Conservation (phyloP, 2,113 vertebrate genomes). For the Cheirogaleus medius region DNA sequence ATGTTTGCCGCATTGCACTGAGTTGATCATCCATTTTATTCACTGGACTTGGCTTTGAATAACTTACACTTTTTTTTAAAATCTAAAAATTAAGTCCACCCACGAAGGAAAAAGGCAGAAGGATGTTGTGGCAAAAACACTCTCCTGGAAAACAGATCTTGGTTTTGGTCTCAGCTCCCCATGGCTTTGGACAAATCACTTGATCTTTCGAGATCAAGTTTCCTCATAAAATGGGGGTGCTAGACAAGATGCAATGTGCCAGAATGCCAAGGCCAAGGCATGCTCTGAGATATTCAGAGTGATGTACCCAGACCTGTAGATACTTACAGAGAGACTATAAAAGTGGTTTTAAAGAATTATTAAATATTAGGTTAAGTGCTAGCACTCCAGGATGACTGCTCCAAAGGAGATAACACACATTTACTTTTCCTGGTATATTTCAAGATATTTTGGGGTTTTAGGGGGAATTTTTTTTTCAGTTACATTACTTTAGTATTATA, state of each 20-base stretch:
- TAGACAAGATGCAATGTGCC: background rate
- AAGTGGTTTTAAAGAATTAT: background rate
- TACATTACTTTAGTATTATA: background rate
- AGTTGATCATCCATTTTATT: conserved; percentile 9
- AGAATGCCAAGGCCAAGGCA: background rate
- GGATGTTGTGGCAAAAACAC: background rate
- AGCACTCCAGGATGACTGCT: background rate
- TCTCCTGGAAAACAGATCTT: conserved; percentile 31
- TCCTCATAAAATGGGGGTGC: background rate
- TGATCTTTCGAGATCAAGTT: background rate
- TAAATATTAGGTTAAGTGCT: background rate
- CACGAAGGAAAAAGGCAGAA: conserved; percentile 41
- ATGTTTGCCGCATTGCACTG: background rate
- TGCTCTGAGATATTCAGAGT: background rate
- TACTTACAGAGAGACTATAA: background rate
- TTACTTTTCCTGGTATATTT: background rate
- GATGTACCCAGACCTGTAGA: background rate
- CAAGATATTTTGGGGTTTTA: background rate
- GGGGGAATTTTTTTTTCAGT: background rate
- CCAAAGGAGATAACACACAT: background rate
- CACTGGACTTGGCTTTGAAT: conserved; percentile 15
- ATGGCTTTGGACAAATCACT: conserved; percentile 7
- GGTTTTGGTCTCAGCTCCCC: background rate
- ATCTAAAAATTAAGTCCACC: background rate
- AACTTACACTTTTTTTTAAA: background rate